Conservation (phyloP, 2,797 vertebrate genomes). For the Schizopygopsis malacanthus region DNA sequence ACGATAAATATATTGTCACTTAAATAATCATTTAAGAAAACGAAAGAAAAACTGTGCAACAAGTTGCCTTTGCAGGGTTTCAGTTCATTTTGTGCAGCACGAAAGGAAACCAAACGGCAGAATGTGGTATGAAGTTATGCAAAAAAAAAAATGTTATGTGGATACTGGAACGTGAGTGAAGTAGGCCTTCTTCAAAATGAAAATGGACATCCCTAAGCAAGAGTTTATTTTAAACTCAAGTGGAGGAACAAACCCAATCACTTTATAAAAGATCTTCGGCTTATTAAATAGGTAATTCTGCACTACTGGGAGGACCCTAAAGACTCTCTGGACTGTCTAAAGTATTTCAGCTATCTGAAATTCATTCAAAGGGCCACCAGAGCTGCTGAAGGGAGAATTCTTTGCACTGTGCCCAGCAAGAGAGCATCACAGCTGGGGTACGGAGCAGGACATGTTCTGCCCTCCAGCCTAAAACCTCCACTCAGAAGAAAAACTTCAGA, state of each 20-base stretch:
- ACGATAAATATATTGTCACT: too few species aligned
- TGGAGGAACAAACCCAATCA: neutral
- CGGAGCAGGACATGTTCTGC: neutral
- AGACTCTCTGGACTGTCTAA: neutral
- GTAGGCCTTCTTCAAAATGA: too few species aligned
- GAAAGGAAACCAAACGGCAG: too few species aligned
- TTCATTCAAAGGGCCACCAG: slow-evolving; percentile 12
- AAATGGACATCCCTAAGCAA: too few species aligned
- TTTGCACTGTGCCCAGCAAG: slow-evolving; percentile 19
- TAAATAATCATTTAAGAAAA: too few species aligned
- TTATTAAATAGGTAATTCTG: slow-evolving; percentile 42
- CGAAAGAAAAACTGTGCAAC: too few species aligned
- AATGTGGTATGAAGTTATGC: too few species aligned
- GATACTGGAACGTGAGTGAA: too few species aligned
- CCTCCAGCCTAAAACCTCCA: slow-evolving; percentile 57
- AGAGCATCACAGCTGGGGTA: slow-evolving; percentile 22
- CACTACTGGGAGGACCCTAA: slow-evolving; percentile 5
- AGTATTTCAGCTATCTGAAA: slow-evolving; percentile 23
- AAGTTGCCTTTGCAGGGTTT: too few species aligned
- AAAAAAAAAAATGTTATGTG: too few species aligned
- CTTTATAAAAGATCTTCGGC: slow-evolving; percentile 38
- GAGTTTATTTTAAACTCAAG: slow-evolving; percentile 22
- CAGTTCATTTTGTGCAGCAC: too few species aligned
- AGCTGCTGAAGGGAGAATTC: slow-evolving; percentile 1
- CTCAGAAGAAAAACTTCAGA: slow-evolving; percentile 34